Base-by-base conservation (phyloP, 92 coral and sea anemone species). In the Porites cylindrica region DNA sequence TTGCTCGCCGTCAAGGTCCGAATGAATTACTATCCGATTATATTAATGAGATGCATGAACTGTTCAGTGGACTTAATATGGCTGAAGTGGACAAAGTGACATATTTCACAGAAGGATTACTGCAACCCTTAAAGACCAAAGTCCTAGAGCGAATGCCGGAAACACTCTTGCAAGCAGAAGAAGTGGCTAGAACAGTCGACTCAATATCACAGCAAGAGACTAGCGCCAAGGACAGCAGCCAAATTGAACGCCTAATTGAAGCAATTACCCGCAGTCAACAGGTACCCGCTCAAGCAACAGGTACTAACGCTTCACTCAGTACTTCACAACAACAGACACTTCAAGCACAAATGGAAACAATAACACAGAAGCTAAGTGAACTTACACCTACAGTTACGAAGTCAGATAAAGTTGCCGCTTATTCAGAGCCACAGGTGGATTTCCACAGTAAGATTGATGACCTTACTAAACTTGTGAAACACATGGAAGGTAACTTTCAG, bases 31-130 rank as follows among this genome's bases (percentile, higher is more conserved):
- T 76, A n/a, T 21, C 66, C 0, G 66, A 76, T 11, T 76, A 76
- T 24, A 23, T 21, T n/a, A 76, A 76, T 12, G 80, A 76, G 32
- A 76, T 58, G 66, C 80, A 54, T 11, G 80, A 76, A 54, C 51
- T 76, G 10, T 76, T 76, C 18, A 56, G 66, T 21, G 80, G 80
- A 24, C 19, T 76, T 23, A 51, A 76, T 4, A 54, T 75, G 23
- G 65, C 79, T 0, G 66, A 75, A 23, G 79, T 75, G 43, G 79
- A 54, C 47, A 56, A 52, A 20, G 80, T 76, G 6, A 56, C 67
- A 0, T 56, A 23, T 11, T 76, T 76, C 10, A 56, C 51, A 1
- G 80, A 76, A 23, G 67, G 80, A 10, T 3, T 76, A 16, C 1
- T 58, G 13, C 66, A 20, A 5, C 26, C 66, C 12, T 1, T 74